Percentiles rank a stretch among this genome's conserved stretches.
These are phyloP conservation scores for Antechinus stuartii DNA, from an alignment of 2,113 vertebrate species.

Conservation along the genomic window DNA sequence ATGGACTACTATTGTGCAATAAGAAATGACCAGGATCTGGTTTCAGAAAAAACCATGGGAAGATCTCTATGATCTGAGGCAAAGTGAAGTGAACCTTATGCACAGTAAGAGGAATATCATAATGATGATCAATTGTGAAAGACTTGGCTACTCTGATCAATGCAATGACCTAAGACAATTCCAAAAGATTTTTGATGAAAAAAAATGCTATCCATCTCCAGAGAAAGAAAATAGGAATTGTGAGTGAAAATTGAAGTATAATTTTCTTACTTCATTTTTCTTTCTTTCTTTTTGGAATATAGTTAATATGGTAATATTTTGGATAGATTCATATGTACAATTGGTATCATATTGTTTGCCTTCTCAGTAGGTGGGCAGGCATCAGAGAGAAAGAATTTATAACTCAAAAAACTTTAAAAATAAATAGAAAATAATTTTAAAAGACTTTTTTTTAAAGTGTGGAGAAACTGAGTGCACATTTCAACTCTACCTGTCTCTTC, in stretches of 20 bases:
- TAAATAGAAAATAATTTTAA: not conserved
- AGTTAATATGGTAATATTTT: not conserved
- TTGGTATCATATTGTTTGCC: not conserved
- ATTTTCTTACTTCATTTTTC: not conserved
- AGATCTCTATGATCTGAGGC: too few relatives aligned
- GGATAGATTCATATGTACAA: not conserved
- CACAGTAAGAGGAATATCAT: too few relatives aligned
- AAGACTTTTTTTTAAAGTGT: not conserved
- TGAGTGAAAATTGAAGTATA: not conserved
- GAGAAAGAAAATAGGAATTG: not conserved
- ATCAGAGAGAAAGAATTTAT: not conserved
- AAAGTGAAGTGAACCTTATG: too few relatives aligned
- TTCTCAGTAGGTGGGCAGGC: not conserved
- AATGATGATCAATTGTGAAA: too few relatives aligned
- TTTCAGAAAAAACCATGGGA: too few relatives aligned
- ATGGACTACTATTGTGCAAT: too few relatives aligned
- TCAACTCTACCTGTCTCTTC: not conserved
- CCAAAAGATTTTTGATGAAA: too few relatives aligned
- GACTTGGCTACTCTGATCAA: too few relatives aligned
- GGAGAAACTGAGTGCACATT: not conserved
- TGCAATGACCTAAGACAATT: too few relatives aligned
- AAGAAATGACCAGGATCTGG: too few relatives aligned
- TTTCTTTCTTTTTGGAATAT: not conserved
- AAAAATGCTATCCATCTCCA: not conserved
- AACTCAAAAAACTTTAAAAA: not conserved